Conservation (phyloP, 2,113 vertebrate genomes). For the rabbit (Oryctolagus cuniculus) region mOryCun1.1 NC_091434.1:43174501-43175000, state of each 20-base stretch:
- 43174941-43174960: not conserved
- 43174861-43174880: not conserved
- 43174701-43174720: not conserved
- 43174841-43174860: not conserved
- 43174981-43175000: too few relatives aligned
- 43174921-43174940: not conserved
- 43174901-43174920: not conserved
- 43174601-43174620: not conserved
- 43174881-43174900: not conserved
- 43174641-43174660: constrained; percentile 10
- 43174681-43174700: not conserved
- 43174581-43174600: not conserved
- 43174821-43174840: not conserved
- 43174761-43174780: not conserved
- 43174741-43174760: not conserved
- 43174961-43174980: too few relatives aligned
- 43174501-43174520: constrained; percentile 18
- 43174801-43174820: not conserved
- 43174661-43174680: not conserved
- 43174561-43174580: not conserved
- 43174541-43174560: not conserved
- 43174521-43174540: constrained; percentile 10
- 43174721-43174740: not conserved
- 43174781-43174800: not conserved
- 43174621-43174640: not conserved